A percentile compares a stretch with the other conserved stretches of the same genome.
Conservation (phyloP, 2,113 vertebrate species). For the Ovis canadensis region DNA sequence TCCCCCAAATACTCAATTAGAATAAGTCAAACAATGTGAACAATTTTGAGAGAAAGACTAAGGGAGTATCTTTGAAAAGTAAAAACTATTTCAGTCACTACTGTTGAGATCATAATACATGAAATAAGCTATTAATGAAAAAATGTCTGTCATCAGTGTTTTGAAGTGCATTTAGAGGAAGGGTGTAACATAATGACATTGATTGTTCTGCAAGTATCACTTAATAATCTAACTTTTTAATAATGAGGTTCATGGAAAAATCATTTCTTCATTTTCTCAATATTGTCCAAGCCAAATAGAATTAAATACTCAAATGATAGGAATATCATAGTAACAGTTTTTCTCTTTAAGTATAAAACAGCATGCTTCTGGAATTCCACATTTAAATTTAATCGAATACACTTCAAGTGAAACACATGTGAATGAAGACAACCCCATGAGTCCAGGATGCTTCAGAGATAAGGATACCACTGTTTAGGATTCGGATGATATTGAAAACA, state of each 20-base stretch:
- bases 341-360: background rate
- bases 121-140: background rate
- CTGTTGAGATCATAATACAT: background rate
- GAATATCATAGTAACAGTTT: background rate
- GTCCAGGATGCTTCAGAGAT: background rate
- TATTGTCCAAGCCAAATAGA: background rate
- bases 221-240: background rate
- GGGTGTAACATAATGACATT: background rate
- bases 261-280: background rate
- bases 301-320: background rate
- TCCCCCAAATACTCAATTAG: background rate
- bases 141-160: background rate
- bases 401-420: background rate
- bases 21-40: background rate
- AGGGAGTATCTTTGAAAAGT: background rate
- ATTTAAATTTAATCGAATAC: background rate
- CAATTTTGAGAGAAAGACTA: background rate
- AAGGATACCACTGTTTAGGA: background rate
- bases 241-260: background rate
- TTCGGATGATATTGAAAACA: fast-evolving
- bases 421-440: background rate
- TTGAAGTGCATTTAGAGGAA: background rate
- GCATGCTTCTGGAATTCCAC: background rate
- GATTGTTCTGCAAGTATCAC: background rate
- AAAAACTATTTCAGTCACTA: background rate